Conservation (phyloP, 2,888 invertebrate genomes). For the Tachystola acroxantha region DNA sequence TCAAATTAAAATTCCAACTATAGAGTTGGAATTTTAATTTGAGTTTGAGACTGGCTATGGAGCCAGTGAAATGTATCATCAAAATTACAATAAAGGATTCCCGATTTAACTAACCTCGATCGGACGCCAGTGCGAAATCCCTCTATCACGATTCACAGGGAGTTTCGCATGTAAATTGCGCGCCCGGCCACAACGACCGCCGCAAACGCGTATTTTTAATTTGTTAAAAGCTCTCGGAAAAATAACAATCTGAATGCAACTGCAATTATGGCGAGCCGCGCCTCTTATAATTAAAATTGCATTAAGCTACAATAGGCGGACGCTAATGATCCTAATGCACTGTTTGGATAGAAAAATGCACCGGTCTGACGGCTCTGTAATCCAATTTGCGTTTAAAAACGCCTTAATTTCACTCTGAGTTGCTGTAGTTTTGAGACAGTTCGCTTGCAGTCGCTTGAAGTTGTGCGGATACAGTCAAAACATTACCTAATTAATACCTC, state of each 20-base stretch:
- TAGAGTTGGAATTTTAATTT: too few relatives aligned
- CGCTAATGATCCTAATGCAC: conserved; percentile 60
- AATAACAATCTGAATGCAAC: conserved; percentile 69
- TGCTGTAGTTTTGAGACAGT: conserved; percentile 20
- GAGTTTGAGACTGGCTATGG: too few relatives aligned
- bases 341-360: conserved; percentile 59
- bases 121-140: conserved; percentile 19
- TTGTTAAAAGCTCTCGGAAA: conserved; percentile 70
- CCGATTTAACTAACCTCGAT: conserved; percentile 5
- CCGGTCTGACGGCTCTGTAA: conserved; percentile 35
- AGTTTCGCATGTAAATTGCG: conserved; percentile 22
- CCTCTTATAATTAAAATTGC: conserved; percentile 77
- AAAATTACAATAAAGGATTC: too few relatives aligned
- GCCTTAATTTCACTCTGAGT: conserved; percentile 33
- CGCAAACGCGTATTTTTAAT: conserved; percentile 51
- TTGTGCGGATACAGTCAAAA: background rate
- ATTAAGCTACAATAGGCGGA: conserved; percentile 60
- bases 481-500: too few relatives aligned
- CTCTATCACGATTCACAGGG: conserved; percentile 16
- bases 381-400: conserved; percentile 39
- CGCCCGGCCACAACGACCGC: conserved; percentile 5
- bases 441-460: conserved; percentile 1
- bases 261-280: conserved; percentile 56
- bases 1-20: too few relatives aligned
- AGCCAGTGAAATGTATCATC: too few relatives aligned